Base-by-base conservation (phyloP, 2,888 invertebrate genomes). In the Clanis bilineata region DNA sequence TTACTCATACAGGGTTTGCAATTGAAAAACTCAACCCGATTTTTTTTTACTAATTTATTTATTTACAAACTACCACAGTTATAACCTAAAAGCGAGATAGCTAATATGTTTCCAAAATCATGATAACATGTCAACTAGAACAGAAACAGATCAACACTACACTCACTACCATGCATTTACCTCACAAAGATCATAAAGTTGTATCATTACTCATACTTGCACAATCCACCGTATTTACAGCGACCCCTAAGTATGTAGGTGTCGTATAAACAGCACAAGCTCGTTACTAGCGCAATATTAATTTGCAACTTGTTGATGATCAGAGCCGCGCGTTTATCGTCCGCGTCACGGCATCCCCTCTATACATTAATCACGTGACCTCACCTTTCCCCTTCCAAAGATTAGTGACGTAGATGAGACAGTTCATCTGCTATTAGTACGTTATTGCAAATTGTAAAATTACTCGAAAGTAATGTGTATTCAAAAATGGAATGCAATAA, bases 241-340 rank as follows among this genome's bases (percentile, higher is more conserved):
- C 63, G 59, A 58, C 63, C 59, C 51, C 28, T 28, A 32, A 56
- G 76, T 73, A 81, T 75, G 68, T 74, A 82, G 72, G 67, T 70
- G 71, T 69, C 75, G 72, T 71, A 77, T 73, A 82, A 79, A 77
- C 77, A 73, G 69, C 65, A 68, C 64, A 67, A 70, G 71, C 69
- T 64, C 67, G 71, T 72, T 75, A 67, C 65, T 59, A 68, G 71
- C 72, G 76, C 75, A 79, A 86, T 88, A 90, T 90, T 90, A 90
- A 90, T 91, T 91, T 88, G 90, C 91, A 90, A 90, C 91, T 91
- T 91, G 91, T 91, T 91, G 91, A 91, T 88, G 86, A 88, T 88
- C 83, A 79, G 76, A 77, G 78, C 76, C 72, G 72, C 67, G 65
- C 81, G 85, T 86, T 86, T 84, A 87, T 83, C 80, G 85, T 74